Percentiles rank a stretch among this genome's conserved stretches.
Evolutionary conservation across 2,888 invertebrate species (phyloP).

Genomic region (Trilocha varians): DNA sequence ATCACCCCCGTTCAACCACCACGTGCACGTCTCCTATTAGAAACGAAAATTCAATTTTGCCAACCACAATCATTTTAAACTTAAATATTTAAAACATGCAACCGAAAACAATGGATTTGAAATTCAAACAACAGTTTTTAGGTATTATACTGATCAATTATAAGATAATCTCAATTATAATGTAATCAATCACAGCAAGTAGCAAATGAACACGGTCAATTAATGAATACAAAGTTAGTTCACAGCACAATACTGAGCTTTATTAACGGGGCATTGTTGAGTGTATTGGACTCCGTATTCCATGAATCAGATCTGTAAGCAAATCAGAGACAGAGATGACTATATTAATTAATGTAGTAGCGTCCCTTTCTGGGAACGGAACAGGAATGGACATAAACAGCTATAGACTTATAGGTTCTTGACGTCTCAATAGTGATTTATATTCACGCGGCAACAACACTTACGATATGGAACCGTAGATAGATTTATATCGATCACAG

Average conservation of each 20-base stretch:
- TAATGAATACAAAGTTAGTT: background rate
- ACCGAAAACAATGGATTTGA: background rate
- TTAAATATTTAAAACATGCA: background rate
- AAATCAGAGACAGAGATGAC: conserved; percentile 9
- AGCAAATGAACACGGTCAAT: background rate
- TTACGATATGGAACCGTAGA: conserved; percentile 35
- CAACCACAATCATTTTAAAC: background rate
- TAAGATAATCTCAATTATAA: too few species aligned
- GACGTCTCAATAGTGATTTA: conserved; percentile 39
- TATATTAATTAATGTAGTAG: conserved; percentile 10
- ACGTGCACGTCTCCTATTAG: conserved; percentile 22
- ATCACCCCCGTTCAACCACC: conserved; percentile 29
- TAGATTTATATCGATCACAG: conserved; percentile 39
- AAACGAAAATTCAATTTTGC: conserved; percentile 27
- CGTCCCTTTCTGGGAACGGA: conserved; percentile 17
- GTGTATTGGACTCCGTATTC: conserved; percentile 2
- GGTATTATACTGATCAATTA: too few species aligned
- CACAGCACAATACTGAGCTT: conserved; percentile 1
- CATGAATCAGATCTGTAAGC: conserved; percentile 10
- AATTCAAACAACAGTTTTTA: background rate
- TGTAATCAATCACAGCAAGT: too few species aligned
- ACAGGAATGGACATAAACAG: conserved; percentile 21
- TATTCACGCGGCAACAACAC: conserved; percentile 39
- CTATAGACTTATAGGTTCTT: conserved; percentile 17
- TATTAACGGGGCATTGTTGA: conserved; percentile 3